These are phyloP conservation scores for Epinephelus malabaricus DNA, from an alignment of 2,797 vertebrate species.

Conservation along the genomic window DNA sequence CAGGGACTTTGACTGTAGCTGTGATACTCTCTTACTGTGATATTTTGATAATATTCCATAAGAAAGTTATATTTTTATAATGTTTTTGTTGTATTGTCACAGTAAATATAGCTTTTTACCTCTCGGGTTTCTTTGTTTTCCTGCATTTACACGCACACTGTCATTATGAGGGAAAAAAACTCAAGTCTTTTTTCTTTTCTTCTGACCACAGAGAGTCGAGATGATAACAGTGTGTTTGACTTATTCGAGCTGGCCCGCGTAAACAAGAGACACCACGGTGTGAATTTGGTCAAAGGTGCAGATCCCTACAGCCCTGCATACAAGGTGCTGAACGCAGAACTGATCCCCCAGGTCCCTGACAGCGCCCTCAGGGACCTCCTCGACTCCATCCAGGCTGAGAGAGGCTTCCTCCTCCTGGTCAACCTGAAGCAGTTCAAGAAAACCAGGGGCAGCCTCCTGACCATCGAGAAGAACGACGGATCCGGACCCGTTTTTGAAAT, in stretches of 20 bases:
- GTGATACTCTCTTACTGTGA: neutral
- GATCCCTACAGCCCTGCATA: constrained; percentile 95
- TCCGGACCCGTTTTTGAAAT: constrained; percentile 94
- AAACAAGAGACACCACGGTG: constrained; percentile 89
- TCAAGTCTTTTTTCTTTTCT: constrained; percentile 42
- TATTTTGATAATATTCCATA: neutral
- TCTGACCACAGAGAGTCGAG: constrained; percentile 83
- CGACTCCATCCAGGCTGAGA: constrained; percentile 93
- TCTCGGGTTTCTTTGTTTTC: constrained; percentile 18
- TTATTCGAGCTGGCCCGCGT: constrained; percentile 91
- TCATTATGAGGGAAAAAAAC: constrained; percentile 23
- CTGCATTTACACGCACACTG: constrained; percentile 18
- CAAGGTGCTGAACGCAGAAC: constrained; percentile 92
- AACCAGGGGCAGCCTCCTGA: constrained; percentile 91
- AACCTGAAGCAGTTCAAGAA: constrained; percentile 94
- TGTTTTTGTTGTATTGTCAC: neutral
- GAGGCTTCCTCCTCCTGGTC: constrained; percentile 94
- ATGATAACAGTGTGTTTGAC: constrained; percentile 95
- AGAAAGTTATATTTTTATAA: neutral
- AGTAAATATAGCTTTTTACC: neutral
- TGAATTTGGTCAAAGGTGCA: constrained; percentile 92
- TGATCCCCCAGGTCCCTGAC: constrained; percentile 93
- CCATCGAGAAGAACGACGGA: constrained; percentile 91
- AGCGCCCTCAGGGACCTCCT: constrained; percentile 94
- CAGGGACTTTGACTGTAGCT: neutral